These are phyloP conservation scores for Nematolebias whitei DNA, from an alignment of 2,113 vertebrate genomes.

Conservation along the genomic window DNA sequence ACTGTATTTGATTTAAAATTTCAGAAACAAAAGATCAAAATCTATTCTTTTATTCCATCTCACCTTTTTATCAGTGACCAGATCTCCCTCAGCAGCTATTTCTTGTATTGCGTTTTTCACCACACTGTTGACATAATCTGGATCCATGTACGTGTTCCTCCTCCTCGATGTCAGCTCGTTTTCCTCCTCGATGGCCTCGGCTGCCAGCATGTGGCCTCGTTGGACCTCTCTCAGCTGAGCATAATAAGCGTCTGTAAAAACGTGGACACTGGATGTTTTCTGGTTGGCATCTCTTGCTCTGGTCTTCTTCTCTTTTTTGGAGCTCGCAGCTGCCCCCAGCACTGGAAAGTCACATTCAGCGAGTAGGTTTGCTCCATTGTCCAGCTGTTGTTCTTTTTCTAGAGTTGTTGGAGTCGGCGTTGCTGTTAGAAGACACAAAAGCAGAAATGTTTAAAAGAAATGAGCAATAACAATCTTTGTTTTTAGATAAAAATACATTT, in stretches of 20 bases:
- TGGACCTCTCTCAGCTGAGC: conserved; percentile 75
- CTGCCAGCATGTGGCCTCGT: conserved; percentile 63
- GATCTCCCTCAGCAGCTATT: conserved; percentile 74
- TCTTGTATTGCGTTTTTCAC: conserved; percentile 71
- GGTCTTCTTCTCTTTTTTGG: conserved; percentile 37
- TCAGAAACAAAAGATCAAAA: neutral
- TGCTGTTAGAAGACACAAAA: conserved; percentile 12
- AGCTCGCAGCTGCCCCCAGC: conserved; percentile 32
- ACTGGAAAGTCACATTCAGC: conserved; percentile 61
- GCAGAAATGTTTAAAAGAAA: neutral
- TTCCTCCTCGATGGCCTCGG: conserved; percentile 53
- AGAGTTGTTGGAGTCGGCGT: neutral
- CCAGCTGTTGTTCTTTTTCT: conserved; percentile 10
- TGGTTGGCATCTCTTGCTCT: conserved; percentile 14
- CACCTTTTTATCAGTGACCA: conserved; percentile 78
- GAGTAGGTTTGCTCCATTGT: neutral
- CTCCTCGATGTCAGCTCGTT: neutral
- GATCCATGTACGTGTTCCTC: conserved; percentile 26
- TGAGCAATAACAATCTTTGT: neutral
- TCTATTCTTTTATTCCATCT: neutral
- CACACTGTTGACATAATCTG: conserved; percentile 57
- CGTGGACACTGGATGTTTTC: neutral
- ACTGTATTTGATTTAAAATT: too few species aligned
- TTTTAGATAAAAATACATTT: neutral
- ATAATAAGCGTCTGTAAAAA: conserved; percentile 63